phyloP scores from a whole-genome alignment of 2,888 invertebrate genomes.

The Pyrrhosoma nymphula region DNA sequence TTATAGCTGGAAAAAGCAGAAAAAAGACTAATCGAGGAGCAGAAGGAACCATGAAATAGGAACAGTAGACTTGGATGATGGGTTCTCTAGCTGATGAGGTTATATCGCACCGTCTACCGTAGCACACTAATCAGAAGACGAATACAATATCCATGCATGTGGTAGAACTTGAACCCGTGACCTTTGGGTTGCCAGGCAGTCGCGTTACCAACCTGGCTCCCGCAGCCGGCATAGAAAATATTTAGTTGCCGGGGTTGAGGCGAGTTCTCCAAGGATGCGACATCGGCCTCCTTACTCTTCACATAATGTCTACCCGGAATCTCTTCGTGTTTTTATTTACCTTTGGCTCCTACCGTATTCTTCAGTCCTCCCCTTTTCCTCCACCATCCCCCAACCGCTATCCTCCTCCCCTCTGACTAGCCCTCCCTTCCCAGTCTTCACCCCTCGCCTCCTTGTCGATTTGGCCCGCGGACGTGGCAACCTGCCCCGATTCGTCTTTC shows the following conservation, averaged over 20 bases:
- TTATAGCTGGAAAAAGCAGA: no score
- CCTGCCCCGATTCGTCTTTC: slow-evolving; percentile 47
- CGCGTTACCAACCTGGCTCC: no score
- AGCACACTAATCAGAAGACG: no score
- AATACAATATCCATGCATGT: no score
- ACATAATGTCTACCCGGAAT: not conserved
- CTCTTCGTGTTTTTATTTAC: not conserved
- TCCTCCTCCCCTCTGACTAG: not conserved
- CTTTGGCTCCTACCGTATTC: not conserved
- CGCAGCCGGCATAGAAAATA: not conserved
- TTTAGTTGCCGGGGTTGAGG: not conserved
- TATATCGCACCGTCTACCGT: no score
- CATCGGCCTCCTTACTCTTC: not conserved
- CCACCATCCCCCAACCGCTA: not conserved
- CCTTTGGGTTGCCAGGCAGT: no score
- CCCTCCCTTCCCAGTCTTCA: not conserved
- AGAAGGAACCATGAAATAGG: no score
- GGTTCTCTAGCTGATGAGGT: no score
- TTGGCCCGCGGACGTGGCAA: slow-evolving; percentile 48
- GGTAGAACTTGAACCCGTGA: no score
- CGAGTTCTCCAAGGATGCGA: not conserved
- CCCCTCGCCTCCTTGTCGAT: not conserved
- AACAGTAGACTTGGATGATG: no score
- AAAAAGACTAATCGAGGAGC: no score
- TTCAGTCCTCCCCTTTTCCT: not conserved